Base-by-base conservation (phyloP, 1,140 invertebrate genomes). In the Drosophila trapezifrons region DNA sequence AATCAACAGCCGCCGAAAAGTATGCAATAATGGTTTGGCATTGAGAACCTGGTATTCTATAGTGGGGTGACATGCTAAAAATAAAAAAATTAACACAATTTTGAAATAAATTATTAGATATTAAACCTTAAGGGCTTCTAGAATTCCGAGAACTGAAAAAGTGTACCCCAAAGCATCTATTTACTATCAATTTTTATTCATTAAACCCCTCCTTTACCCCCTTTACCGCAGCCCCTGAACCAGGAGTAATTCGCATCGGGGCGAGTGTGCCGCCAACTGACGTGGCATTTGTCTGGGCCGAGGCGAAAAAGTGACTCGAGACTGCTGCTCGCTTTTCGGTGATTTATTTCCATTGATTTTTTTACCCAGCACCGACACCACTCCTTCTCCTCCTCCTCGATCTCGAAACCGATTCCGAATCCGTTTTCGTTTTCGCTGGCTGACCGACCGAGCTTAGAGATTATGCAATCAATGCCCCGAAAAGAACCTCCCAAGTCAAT, bases 321-420 rank as follows among this genome's bases (percentile, higher is more conserved):
- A 57, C 45, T 52, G 65, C 29, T 58, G 62, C 70, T 71, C 59
- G 75, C 65, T 69, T 63, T 67, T 76, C 38, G 51, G 58, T 76
- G 75, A 82, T 78, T 79, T 87, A 73, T 73, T 80, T 85, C 57
- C 51, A 80, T 74, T 63, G 81, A 80, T 76, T 74, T 80, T 64
- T 81, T 63, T 54, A n/a, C 18, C 51, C 51, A 54, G 10, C 32
- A 54, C 37, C 18, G 32, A 54, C 51, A 54, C 18, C 32, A 58
- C 46, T 42, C 9, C 20, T 13, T 13, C 27, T 10, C 10, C 66
- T 46, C 46, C 60, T 55, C 17, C 64, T 49, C 65, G n/a, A 35
- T 62, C 52, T 51, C 29, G 20, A 35, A n/a, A 8, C 37, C n/a
- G 20, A 35, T 35, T 20, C 32, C 18, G 38, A 27, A 9, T 45